These are phyloP conservation scores for Hypomecis punctinalis DNA, from an alignment of 2,888 invertebrate species.

Conservation along the genomic window DNA sequence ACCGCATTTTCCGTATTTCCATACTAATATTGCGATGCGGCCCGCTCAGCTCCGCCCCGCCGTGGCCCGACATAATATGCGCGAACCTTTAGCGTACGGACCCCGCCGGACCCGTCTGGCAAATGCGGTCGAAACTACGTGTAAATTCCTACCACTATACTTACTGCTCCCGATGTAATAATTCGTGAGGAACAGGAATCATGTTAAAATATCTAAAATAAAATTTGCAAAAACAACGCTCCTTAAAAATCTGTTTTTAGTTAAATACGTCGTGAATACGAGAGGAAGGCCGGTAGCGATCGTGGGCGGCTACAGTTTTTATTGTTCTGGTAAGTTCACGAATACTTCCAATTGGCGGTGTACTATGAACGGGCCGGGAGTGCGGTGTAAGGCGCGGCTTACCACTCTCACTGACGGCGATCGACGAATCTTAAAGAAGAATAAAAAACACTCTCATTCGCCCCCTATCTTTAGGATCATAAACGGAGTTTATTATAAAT, in stretches of 20 bases:
- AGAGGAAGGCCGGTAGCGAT: slow-evolving; percentile 2
- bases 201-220: too few relatives aligned
- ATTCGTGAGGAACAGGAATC: background rate
- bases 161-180: too few relatives aligned
- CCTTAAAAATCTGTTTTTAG: background rate
- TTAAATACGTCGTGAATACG: background rate
- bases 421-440: background rate
- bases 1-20: too few relatives aligned
- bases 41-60: too few relatives aligned
- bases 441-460: background rate
- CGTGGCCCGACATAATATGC: too few relatives aligned
- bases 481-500: background rate
- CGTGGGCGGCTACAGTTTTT: slow-evolving; percentile 1
- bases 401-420: background rate
- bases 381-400: background rate
- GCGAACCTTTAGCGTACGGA: too few relatives aligned
- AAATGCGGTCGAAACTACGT: too few relatives aligned
- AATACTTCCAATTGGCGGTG: background rate
- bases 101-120: too few relatives aligned
- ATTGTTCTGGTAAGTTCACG: background rate
- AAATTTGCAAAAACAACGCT: too few relatives aligned
- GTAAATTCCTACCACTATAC: too few relatives aligned
- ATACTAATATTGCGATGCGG: too few relatives aligned
- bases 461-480: background rate
- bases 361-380: background rate